These are phyloP conservation scores for Halocaridina rubra DNA, from an alignment of 2,888 invertebrate species.

Conservation along the genomic window DNA sequence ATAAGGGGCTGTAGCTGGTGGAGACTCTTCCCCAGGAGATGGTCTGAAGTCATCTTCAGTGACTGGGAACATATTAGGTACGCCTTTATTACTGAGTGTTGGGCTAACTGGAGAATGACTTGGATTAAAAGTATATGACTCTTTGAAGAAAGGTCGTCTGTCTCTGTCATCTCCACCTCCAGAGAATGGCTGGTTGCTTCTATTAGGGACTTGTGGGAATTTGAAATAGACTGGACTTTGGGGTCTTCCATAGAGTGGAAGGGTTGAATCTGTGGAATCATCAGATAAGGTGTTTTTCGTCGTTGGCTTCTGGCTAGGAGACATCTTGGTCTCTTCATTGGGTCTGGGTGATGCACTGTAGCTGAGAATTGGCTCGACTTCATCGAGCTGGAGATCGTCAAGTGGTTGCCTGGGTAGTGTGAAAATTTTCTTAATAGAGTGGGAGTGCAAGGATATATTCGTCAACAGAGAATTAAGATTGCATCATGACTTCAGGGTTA, in stretches of 20 bases:
- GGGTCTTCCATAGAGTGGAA: neutral
- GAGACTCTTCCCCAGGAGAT: neutral
- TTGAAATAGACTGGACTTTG: neutral
- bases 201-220: neutral
- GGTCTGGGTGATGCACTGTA: neutral
- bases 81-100: conserved; percentile 35
- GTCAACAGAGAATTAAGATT: too few relatives aligned
- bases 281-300: too few relatives aligned
- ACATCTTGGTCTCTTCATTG: too few relatives aligned
- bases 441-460: too few relatives aligned
- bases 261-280: too few relatives aligned
- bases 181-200: too few relatives aligned
- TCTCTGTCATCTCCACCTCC: neutral
- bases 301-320: too few relatives aligned
- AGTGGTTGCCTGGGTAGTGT: too few relatives aligned
- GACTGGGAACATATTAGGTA: conserved; percentile 48
- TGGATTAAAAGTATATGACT: neutral
- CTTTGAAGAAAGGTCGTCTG: neutral
- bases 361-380: neutral
- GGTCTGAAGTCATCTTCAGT: conserved; percentile 21
- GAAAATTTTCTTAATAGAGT: too few relatives aligned
- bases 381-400: neutral
- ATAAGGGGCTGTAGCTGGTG: conserved; percentile 16
- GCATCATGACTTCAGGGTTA: too few relatives aligned
- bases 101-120: conserved; percentile 16